Conservation (phyloP, 2,113 vertebrate genomes). For the Pelvicachromis taeniatus region DNA sequence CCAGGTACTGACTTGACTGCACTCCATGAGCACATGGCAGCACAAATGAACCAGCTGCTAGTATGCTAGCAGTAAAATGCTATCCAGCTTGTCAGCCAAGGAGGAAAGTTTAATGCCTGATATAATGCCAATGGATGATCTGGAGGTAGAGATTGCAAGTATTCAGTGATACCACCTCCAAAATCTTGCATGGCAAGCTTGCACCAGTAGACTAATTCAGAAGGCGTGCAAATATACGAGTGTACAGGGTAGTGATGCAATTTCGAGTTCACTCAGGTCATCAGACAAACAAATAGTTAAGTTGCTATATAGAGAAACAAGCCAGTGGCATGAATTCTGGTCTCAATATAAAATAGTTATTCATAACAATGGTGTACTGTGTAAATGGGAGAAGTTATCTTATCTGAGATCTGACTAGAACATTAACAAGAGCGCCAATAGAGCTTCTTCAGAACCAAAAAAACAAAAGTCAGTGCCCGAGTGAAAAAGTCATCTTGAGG, state of each 20-base stretch:
- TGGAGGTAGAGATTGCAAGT: background rate
- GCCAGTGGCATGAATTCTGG: background rate
- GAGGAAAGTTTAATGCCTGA: background rate
- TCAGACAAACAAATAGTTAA: background rate
- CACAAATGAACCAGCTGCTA: too few relatives aligned
- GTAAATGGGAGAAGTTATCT: background rate
- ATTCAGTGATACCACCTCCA: background rate
- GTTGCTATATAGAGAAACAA: background rate
- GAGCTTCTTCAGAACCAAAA: background rate
- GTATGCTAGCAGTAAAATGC: background rate
- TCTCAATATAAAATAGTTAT: background rate
- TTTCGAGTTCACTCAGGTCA: background rate
- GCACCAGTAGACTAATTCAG: background rate
- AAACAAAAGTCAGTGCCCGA: background rate
- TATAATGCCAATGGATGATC: background rate
- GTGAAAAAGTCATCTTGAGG: background rate
- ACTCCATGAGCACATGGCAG: too few relatives aligned
- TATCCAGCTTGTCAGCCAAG: background rate
- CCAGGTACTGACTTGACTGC: too few relatives aligned
- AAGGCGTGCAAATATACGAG: background rate
- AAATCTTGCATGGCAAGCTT: background rate
- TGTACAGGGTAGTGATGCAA: background rate
- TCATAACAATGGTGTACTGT: background rate
- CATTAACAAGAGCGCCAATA: background rate
- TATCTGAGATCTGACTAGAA: background rate